Evolutionary conservation across 2,797 vertebrate genomes (phyloP).

Genomic region (Gouania willdenowi): DNA sequence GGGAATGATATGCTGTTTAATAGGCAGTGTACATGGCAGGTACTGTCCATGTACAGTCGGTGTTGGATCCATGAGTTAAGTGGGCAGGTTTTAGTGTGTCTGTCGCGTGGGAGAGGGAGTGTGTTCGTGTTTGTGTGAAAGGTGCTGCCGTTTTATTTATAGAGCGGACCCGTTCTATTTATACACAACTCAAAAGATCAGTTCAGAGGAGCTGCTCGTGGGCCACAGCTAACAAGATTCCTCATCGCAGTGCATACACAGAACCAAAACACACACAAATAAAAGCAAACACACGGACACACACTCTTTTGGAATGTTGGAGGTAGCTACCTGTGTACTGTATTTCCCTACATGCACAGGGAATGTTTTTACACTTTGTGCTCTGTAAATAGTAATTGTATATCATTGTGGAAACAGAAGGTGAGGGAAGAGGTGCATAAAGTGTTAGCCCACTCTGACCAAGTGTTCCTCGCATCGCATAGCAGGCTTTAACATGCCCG

Average conservation of each 20-base stretch:
- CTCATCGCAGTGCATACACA: slow-evolving; percentile 53
- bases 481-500: slow-evolving; percentile 64
- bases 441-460: slow-evolving; percentile 33
- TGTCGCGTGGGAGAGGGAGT: not conserved
- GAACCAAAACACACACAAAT: slow-evolving; percentile 14
- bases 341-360: no score
- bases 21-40: not conserved
- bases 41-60: slow-evolving; percentile 28
- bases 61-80: slow-evolving; percentile 21
- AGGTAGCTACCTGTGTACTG: no score
- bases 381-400: no score
- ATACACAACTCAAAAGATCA: slow-evolving; percentile 74
- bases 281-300: slow-evolving; percentile 3
- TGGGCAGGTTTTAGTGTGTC: slow-evolving; percentile 1
- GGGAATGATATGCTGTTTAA: slow-evolving; percentile 34
- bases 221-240: slow-evolving; percentile 65
- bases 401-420: no score
- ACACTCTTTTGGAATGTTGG: no score
- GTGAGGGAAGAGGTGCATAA: not conserved
- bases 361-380: no score
- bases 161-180: slow-evolving; percentile 70
- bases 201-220: slow-evolving; percentile 69
- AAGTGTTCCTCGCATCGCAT: slow-evolving; percentile 66
- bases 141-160: slow-evolving; percentile 75
- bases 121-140: slow-evolving; percentile 50